These are phyloP conservation scores for Thumatha senex DNA, from an alignment of 2,888 invertebrate species.

Conservation along the genomic window DNA sequence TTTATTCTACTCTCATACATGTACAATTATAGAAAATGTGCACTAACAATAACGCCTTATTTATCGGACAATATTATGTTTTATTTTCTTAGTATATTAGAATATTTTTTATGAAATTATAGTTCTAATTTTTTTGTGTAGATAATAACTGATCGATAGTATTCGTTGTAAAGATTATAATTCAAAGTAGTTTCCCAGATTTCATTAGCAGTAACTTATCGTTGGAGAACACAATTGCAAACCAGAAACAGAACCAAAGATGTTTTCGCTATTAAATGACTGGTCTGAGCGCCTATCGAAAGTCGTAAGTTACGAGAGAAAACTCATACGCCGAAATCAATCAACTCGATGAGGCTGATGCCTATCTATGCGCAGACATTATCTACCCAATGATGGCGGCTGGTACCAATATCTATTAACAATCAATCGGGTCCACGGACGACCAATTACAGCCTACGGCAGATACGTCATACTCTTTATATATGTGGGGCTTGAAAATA, in stretches of 20 bases:
- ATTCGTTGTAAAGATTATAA: constrained; percentile 53
- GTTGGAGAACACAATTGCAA: constrained; percentile 47
- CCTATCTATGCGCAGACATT: constrained; percentile 28
- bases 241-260: constrained; percentile 40
- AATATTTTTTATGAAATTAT: too few relatives aligned
- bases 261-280: constrained; percentile 34
- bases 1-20: too few relatives aligned
- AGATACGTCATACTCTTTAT: constrained; percentile 34
- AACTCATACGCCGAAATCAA: constrained; percentile 39
- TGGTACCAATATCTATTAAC: constrained; percentile 61
- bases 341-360: constrained; percentile 32
- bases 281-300: neutral
- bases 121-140: constrained; percentile 12
- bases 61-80: neutral
- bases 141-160: constrained; percentile 33
- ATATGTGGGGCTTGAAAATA: constrained; percentile 51
- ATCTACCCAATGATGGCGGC: constrained; percentile 44
- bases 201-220: constrained; percentile 76
- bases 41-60: too few relatives aligned
- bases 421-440: constrained; percentile 56
- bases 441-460: constrained; percentile 49
- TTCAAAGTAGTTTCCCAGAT: constrained; percentile 61
- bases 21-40: too few relatives aligned
- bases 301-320: constrained; percentile 28
- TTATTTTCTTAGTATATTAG: too few relatives aligned